Conservation (phyloP, 2,797 vertebrate species). For the Fistularia tabacaria region DNA sequence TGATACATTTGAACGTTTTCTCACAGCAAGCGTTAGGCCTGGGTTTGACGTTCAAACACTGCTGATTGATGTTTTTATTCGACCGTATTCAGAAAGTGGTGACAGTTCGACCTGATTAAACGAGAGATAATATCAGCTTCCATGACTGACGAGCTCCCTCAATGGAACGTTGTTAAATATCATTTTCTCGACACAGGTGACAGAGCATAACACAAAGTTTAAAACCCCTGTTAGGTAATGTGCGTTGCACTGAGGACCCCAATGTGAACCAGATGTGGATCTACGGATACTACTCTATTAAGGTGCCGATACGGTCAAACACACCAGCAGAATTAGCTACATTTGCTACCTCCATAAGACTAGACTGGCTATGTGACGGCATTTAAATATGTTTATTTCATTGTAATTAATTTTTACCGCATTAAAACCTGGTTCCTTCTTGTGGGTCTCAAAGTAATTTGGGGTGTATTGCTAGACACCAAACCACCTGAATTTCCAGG, state of each 20-base stretch:
- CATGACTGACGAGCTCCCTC: conserved; percentile 21
- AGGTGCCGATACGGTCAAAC: conserved; percentile 48
- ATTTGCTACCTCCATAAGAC: no score
- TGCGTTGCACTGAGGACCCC: background rate
- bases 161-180: conserved; percentile 42
- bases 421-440: no score
- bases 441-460: no score
- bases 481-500: no score
- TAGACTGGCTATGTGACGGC: no score
- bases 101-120: conserved; percentile 26
- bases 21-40: conserved; percentile 9
- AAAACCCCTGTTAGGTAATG: conserved; percentile 9
- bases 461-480: no score
- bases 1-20: conserved; percentile 22
- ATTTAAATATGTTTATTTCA: no score
- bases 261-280: conserved; percentile 71
- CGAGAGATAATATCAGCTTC: conserved; percentile 18
- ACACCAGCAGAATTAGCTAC: conserved; percentile 10
- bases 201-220: conserved; percentile 41
- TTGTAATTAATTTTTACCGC: no score
- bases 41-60: conserved; percentile 16
- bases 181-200: conserved; percentile 35
- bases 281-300: conserved; percentile 61
- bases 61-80: conserved; percentile 5
- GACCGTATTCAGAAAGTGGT: background rate